Conservation (phyloP, 2,888 invertebrate genomes). For the Ophion obscuratus region DNA sequence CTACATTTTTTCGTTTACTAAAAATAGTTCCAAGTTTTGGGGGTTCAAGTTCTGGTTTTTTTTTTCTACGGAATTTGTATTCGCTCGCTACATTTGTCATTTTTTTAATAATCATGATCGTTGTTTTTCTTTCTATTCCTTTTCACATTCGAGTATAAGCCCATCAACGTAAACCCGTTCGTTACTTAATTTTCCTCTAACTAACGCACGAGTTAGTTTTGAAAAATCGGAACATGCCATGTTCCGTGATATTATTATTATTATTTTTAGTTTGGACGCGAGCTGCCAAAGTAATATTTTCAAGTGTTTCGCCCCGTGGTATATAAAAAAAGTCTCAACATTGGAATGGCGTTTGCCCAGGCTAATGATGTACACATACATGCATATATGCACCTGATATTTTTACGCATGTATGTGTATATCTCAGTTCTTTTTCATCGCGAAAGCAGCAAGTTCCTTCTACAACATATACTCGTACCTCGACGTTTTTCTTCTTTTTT, state of each 20-base stretch:
- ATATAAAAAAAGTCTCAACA: constrained; percentile 80
- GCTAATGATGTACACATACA: constrained; percentile 62
- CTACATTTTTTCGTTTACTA: constrained; percentile 62
- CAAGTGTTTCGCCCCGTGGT: constrained; percentile 63
- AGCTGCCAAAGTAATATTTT: constrained; percentile 33
- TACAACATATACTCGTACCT: constrained; percentile 9
- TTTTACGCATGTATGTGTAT: constrained; percentile 67
- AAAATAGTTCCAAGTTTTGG: constrained; percentile 72
- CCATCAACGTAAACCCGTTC: neutral
- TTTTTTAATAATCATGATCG: constrained; percentile 20
- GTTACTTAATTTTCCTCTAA: neutral
- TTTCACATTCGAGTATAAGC: neutral
- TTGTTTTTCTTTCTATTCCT: neutral
- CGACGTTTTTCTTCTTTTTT: neutral
- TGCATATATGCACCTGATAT: neutral
- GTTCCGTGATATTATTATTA: neutral
- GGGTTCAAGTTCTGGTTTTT: constrained; percentile 19
- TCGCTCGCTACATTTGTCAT: constrained; percentile 15
- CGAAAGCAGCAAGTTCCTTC: constrained; percentile 31
- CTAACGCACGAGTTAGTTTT: neutral
- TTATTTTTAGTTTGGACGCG: constrained; percentile 25
- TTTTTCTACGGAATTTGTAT: neutral
- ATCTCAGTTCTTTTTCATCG: constrained; percentile 73
- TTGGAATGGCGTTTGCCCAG: constrained; percentile 78
- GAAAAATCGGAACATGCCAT: neutral